phyloP scores from a whole-genome alignment of 2,888 invertebrate genomes.

The Biston stratarius region DNA sequence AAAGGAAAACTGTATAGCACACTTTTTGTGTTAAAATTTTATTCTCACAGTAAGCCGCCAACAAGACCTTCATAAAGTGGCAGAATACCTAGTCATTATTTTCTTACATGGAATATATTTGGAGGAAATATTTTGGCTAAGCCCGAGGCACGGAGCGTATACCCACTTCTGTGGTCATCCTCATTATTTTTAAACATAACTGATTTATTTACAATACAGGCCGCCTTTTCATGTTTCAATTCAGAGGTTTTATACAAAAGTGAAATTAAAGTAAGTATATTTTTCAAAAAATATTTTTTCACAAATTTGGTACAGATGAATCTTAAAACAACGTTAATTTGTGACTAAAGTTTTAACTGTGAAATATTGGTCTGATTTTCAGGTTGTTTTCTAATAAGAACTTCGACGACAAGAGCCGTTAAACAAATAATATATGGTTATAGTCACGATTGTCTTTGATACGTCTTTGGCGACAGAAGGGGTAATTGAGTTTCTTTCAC shows the following conservation, averaged over 20 bases:
- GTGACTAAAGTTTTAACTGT: neutral
- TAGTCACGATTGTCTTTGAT: too few relatives aligned
- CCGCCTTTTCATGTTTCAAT: conserved; percentile 24
- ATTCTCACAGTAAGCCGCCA: neutral
- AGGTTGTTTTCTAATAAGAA: too few relatives aligned
- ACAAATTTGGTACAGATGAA: conserved; percentile 24
- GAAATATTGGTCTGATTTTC: too few relatives aligned
- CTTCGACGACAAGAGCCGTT: too few relatives aligned
- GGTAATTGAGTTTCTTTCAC: too few relatives aligned
- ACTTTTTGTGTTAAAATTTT: neutral
- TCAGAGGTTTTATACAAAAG: conserved; percentile 3
- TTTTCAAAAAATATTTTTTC: conserved; percentile 22
- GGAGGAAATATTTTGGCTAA: conserved; percentile 30
- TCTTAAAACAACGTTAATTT: conserved; percentile 9
- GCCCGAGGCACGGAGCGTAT: conserved; percentile 20
- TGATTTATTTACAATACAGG: conserved; percentile 36
- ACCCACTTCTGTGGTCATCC: conserved; percentile 34
- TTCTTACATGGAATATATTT: conserved; percentile 28
- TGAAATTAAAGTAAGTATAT: conserved; percentile 10
- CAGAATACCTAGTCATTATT: conserved; percentile 32
- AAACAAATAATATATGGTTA: too few relatives aligned
- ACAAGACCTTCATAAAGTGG: conserved; percentile 36
- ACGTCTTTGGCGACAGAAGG: too few relatives aligned
- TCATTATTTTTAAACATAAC: conserved; percentile 41
- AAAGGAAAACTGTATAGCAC: too few relatives aligned